Conservation (phyloP, 2,113 vertebrate genomes). For the Pseudopipra pipra region DNA sequence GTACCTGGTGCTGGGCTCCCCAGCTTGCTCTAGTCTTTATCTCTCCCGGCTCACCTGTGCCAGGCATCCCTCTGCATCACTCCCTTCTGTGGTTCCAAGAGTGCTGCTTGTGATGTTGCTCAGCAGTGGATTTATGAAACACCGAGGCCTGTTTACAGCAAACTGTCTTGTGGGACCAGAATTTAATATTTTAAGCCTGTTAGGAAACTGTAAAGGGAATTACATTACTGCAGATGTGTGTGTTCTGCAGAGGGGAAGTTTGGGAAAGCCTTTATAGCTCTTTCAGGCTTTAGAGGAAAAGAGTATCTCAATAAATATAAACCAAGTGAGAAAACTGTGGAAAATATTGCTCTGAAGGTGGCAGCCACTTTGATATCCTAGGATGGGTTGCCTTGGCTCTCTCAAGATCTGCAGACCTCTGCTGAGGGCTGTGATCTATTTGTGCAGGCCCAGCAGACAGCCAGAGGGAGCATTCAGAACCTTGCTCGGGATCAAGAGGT, state of each 20-base stretch:
- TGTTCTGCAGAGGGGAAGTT: background rate
- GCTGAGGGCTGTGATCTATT: background rate
- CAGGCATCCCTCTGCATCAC: background rate
- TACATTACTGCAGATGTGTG: background rate
- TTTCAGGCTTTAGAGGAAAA: background rate
- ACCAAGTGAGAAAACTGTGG: background rate
- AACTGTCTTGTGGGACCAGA: background rate
- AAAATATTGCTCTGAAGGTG: background rate
- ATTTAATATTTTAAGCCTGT: background rate
- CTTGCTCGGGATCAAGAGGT: background rate
- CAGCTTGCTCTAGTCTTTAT: background rate
- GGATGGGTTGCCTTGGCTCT: background rate
- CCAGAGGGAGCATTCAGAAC: background rate
- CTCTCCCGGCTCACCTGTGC: fast-evolving
- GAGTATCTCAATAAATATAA: background rate
- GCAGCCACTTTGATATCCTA: background rate
- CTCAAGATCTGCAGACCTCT: background rate
- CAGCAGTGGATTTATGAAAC: background rate
- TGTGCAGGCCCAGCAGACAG: background rate
- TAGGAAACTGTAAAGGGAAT: background rate
- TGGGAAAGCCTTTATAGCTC: background rate
- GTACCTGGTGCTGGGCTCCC: background rate
- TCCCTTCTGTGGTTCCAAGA: background rate
- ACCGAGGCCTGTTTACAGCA: background rate
- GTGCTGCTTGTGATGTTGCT: background rate